Base-by-base conservation (phyloP, 2,888 invertebrate genomes). In the Tetragonula carbonaria region DNA sequence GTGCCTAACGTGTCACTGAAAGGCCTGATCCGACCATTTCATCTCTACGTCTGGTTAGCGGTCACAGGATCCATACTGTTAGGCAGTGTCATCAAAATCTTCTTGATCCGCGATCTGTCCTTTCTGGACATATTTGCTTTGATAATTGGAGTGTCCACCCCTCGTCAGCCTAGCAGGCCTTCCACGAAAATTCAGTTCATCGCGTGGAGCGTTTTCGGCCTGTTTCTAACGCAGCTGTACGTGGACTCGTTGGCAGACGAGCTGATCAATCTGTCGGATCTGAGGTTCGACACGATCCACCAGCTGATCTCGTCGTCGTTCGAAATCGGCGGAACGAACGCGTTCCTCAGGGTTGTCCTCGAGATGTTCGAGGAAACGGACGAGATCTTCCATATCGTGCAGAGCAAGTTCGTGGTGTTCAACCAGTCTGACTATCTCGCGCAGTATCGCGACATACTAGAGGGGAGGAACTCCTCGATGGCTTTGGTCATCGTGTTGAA, bases 281-380 rank as follows among this genome's bases (percentile, higher is more conserved):
- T 67, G 4, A 91, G 91, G 51, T 88, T 93, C 11, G 86, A 90
- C 0, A 91, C 92, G 1, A 88, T 91, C 74, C 28, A 79, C 4
- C 91, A 93, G 13, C 67, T 94, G 23, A 38, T 90, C 0, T 63
- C 82, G 2, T 92, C 93, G 0, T 88, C 86, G 4, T 84, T 92
- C 18, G 55, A 78, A 11, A 71, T 90, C 0, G 93, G 92, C 8
- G 92, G 92, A 0, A 81, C 76, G 0, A n/a, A 62, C 0, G 68
- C 74, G 5, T 71, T 90, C 89, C 92, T 2, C 11, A 89, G 82
- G 88, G 68, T 80, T 92, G 71, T 28, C 0, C 8, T 79, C 38
- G 73, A 86, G 66, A 94, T 95, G 76, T 95, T 95, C 2, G 80
- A 86, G 51, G 93, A 96, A 78, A 95, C 95, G 0, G 95, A 95